Evolutionary conservation across 2,113 vertebrate species (phyloP).

Genomic region (Phrynosoma platyrhinos): DNA sequence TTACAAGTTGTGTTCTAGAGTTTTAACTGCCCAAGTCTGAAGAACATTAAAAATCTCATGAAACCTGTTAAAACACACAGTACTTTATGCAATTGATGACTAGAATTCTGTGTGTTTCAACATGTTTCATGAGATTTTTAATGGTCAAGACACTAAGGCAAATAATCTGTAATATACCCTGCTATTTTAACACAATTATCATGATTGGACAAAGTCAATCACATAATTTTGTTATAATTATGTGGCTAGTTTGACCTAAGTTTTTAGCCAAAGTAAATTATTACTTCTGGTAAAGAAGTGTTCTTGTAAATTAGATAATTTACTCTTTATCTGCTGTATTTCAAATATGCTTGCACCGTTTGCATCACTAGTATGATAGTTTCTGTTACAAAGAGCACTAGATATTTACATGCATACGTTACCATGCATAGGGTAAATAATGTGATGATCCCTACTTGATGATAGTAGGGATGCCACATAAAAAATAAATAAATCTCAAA

Average conservation of each 20-base stretch:
- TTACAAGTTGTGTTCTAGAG: background rate
- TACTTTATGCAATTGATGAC: background rate
- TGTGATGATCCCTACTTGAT: background rate
- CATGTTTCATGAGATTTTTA: conserved; percentile 4
- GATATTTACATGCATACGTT: background rate
- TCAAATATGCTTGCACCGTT: conserved; percentile 18
- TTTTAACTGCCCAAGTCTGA: conserved; percentile 17
- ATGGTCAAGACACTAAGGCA: conserved; percentile 29
- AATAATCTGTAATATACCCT: conserved; percentile 41
- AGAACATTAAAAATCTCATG: background rate
- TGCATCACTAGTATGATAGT: conserved; percentile 4
- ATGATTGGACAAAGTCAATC: conserved; percentile 40
- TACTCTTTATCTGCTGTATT: conserved; percentile 1
- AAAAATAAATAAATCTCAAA: background rate
- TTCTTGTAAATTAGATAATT: conserved; percentile 2
- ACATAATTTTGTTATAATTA: conserved; percentile 33
- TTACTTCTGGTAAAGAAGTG: conserved; percentile 47
- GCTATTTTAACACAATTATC: conserved; percentile 25
- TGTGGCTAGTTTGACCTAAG: conserved; percentile 57
- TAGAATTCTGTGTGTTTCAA: conserved; percentile 20
- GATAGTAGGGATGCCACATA: background rate
- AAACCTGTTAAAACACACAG: too few species aligned
- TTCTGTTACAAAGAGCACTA: background rate
- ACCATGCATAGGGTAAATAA: background rate
- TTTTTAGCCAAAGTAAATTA: conserved; percentile 64